These are phyloP conservation scores for Peromyscus polionotus DNA, from an alignment of 2,113 vertebrate species.

Conservation along the genomic window DNA sequence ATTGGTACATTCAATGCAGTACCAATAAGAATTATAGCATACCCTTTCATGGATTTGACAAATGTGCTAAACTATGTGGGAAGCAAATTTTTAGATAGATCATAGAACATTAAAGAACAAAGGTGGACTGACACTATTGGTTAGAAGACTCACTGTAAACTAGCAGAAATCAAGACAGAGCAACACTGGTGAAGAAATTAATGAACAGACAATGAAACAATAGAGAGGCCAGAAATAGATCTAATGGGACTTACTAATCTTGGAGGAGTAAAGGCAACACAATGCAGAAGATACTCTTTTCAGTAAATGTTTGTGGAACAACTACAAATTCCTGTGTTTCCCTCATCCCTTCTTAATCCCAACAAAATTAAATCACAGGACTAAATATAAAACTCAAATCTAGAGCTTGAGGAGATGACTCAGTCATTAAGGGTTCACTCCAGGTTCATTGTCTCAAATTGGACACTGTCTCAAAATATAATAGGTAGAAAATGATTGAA, in stretches of 20 bases:
- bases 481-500: not conserved
- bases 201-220: not conserved
- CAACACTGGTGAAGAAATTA: not conserved
- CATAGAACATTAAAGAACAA: not conserved
- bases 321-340: not conserved
- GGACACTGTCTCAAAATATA: not conserved
- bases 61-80: not conserved
- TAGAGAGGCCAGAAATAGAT: not conserved
- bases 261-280: not conserved
- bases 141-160: not conserved
- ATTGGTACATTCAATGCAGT: not conserved
- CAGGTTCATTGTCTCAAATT: not conserved
- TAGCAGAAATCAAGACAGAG: not conserved
- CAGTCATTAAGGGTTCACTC: not conserved
- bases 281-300: not conserved
- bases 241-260: not conserved
- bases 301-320: not conserved
- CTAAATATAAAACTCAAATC: not conserved
- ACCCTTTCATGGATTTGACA: not conserved
- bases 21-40: not conserved
- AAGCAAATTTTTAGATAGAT: not conserved
- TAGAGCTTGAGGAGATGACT: not conserved
- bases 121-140: not conserved
- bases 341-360: not conserved
- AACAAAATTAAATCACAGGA: not conserved